Base-by-base conservation (phyloP, 2,888 invertebrate genomes). In the Drosophila emarginata region DNA sequence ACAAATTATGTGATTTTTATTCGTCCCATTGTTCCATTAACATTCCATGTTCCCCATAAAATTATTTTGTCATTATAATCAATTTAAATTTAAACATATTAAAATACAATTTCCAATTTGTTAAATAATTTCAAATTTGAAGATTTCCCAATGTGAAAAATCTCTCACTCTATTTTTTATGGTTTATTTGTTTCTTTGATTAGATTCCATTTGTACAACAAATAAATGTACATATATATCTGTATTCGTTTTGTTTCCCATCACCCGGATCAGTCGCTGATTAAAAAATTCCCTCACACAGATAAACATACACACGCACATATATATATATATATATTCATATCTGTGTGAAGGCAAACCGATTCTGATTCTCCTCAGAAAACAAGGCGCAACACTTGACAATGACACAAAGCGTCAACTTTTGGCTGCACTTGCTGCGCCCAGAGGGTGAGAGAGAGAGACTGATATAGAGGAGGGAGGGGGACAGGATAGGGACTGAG, bases 341-440 rank as follows among this genome's bases (percentile, higher is more conserved):
- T 58, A 11, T 40, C 23, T 23, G 59, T 14, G 39, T 32, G 57
- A 23, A 11, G 36, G 28, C 15, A 36, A 36, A 5, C 23, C 18
- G 26, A 51, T 39, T 39, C 23, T 40, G 28, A n/a, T 56, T 66
- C 66, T 68, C 62, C 57, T 37, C 73, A 73, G 32, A 54, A 54
- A 71, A 71, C 71, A 71, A 71, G 84, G 73, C 72, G 75, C 80
- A 85, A 70, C 82, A 83, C 82, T 82, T 86, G 72, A 86, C 82
- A 86, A 72, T 82, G 83, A 80, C 82, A 82, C 86, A 82, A 83
- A 72, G 77, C 86, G 86, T 82, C 86, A 82, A 82, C 82, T 83
- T 82, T 85, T 86, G 82, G 57, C 64, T 83, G 86, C 82, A 82
- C 82, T 82, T 82, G 86, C 82, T 82, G 79, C 79, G 80, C 76